Evolutionary conservation across 2,113 vertebrate species (phyloP), one percentile per base, ranked within the genome.

Genomic region (Haemorhous mexicanus): DNA sequence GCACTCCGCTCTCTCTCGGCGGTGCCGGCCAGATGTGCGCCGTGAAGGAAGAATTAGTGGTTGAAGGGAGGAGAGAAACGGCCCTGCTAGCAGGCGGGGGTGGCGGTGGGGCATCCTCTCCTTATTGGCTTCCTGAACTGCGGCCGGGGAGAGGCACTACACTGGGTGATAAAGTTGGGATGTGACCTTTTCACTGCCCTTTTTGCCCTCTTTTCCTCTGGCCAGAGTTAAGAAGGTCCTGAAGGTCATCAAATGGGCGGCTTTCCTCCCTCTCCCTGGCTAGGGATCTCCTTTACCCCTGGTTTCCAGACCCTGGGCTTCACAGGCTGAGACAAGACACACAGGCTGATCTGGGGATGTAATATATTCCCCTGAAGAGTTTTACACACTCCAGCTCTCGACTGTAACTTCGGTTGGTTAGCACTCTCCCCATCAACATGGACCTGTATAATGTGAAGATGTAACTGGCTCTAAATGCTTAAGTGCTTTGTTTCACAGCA

Each of bases 401-500:
- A 86, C 77, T 94, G 96, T 97, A 96, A 97, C 93, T 97, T 97
- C 33, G 69, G 93, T 95, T 84, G 80, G 95, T 95, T 97, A 97
- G 76, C 96, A 89, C 95, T 97, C 97, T 97, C 87, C 68, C 90
- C 90, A 84, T 96, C 95, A 94, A 96, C 93, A 86, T 49, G 86
- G 87, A 94, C 33, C 27, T 95, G 93, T 93, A 93, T 98, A 96
- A 98, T 97, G 95, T 87, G 94, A 97, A 92, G 92, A 86, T 95
- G 96, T 97, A 98, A 97, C 96, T 96, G 93, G 63, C 94, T 95
- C 95, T 97, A 97, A 98, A 97, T 96, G 95, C 94, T 94, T 97
- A 98, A 98, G 96, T 97, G 97, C 96, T 97, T 98, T 98, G 96
- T 98, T 98, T 98, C 97, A 97, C 96, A 97, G 94, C 93, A 85